phyloP scores from a whole-genome alignment of 2,888 invertebrate species.

The Mantis religiosa region DNA sequence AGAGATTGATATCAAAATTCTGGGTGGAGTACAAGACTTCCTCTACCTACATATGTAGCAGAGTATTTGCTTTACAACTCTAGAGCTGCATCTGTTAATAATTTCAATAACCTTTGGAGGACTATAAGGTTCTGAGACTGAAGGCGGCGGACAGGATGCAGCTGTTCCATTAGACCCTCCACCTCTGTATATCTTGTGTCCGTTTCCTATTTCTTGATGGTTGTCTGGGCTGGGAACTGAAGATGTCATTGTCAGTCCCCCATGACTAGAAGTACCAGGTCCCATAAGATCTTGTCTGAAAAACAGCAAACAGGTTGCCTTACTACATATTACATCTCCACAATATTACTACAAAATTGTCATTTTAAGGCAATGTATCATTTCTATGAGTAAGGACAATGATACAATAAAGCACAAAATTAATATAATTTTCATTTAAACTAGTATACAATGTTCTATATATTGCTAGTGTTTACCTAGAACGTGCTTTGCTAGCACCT shows the following conservation, averaged over 20 bases:
- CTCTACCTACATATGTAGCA: too few species aligned
- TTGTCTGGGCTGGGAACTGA: slow-evolving; percentile 27
- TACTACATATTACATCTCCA: not conserved
- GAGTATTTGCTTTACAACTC: too few species aligned
- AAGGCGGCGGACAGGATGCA: slow-evolving; percentile 30
- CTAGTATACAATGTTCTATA: too few species aligned
- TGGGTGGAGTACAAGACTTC: too few species aligned
- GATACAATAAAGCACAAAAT: too few species aligned
- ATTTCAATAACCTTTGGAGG: slow-evolving; percentile 32
- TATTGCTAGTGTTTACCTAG: too few species aligned
- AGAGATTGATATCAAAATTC: too few species aligned
- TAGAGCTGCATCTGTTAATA: not conserved
- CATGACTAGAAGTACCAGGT: slow-evolving; percentile 14
- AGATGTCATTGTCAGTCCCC: slow-evolving; percentile 6
- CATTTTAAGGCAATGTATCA: too few species aligned
- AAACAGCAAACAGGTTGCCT: not conserved
- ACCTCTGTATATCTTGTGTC: slow-evolving; percentile 25
- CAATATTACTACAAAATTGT: too few species aligned
- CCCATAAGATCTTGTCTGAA: not conserved
- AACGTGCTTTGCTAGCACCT: too few species aligned
- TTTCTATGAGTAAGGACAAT: too few species aligned
- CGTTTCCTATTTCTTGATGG: slow-evolving; percentile 26
- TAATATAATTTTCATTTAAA: too few species aligned
- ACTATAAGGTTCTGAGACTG: slow-evolving; percentile 34
- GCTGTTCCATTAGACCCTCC: slow-evolving; percentile 42